Evolutionary conservation across 1,140 invertebrate species (phyloP).

Genomic region (Brachionus calyciflorus): DNA sequence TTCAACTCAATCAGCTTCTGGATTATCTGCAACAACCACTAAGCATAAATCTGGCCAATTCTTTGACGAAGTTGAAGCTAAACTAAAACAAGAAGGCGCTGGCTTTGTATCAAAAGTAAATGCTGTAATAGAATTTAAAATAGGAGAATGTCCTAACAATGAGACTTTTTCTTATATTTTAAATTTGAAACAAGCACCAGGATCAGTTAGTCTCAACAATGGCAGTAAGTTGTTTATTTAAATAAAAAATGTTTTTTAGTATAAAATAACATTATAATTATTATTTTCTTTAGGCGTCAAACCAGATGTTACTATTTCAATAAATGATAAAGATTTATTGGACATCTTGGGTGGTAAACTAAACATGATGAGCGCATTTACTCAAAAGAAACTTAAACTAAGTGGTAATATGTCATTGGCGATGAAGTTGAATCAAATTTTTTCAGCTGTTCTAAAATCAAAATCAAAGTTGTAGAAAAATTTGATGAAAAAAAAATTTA

Average conservation of each 20-base stretch:
- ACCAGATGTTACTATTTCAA: conserved; percentile 82
- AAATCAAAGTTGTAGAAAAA: not conserved
- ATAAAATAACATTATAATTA: not conserved
- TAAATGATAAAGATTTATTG: conserved; percentile 78
- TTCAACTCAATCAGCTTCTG: not conserved
- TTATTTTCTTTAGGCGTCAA: conserved; percentile 61
- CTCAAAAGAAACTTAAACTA: conserved; percentile 94
- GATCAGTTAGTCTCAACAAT: conserved; percentile 6
- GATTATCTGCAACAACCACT: not conserved
- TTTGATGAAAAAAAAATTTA: not conserved
- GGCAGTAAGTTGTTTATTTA: conserved; percentile 16
- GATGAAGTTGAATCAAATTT: conserved; percentile 80
- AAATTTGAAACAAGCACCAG: conserved; percentile 25
- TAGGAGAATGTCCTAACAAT: conserved; percentile 8
- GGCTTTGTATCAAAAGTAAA: conserved; percentile 19
- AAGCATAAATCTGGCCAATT: conserved; percentile 28
- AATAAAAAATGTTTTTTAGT: not conserved
- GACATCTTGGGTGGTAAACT: conserved; percentile 83
- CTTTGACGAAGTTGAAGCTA: conserved; percentile 27
- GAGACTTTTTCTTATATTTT: conserved; percentile 10
- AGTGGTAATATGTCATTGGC: conserved; percentile 92
- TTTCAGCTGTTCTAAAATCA: conserved; percentile 13
- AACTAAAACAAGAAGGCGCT: conserved; percentile 28
- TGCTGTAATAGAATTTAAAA: conserved; percentile 16
- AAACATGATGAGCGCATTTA: conserved; percentile 89